Evolutionary conservation across 2,113 vertebrate genomes (phyloP).

Genomic region (Tursiops truncatus): DNA sequence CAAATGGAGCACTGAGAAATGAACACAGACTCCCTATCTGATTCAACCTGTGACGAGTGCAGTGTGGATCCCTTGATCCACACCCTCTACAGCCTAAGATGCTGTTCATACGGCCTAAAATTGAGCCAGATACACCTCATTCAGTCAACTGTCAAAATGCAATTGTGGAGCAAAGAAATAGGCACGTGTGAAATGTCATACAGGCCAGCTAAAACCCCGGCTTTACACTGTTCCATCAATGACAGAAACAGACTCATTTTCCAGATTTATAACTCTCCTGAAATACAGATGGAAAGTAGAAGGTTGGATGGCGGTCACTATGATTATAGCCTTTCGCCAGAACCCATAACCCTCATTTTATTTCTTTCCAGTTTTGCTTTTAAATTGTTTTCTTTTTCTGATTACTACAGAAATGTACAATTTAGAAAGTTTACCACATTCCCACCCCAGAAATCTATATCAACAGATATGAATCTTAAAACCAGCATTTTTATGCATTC

Average conservation of each 20-base stretch:
- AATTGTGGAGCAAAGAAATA: not conserved
- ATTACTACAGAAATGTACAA: slow-evolving; percentile 31
- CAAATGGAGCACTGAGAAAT: not conserved
- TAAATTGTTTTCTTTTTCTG: slow-evolving; percentile 24
- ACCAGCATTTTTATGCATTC: not conserved
- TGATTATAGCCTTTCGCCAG: not conserved
- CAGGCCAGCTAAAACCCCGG: not conserved
- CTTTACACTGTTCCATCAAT: not conserved
- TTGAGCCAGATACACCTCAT: not conserved
- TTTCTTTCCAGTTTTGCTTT: not conserved
- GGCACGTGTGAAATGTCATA: not conserved
- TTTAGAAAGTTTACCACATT: not conserved
- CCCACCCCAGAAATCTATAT: slow-evolving; percentile 28
- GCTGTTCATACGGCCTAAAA: not conserved
- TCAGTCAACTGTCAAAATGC: not conserved
- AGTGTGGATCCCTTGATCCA: not conserved
- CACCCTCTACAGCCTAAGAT: not conserved
- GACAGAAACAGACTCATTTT: not conserved
- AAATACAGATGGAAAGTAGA: slow-evolving; percentile 1
- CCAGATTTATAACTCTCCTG: not conserved
- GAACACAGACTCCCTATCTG: not conserved
- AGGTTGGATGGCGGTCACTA: not conserved
- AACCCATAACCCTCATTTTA: not conserved
- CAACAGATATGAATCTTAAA: slow-evolving; percentile 24
- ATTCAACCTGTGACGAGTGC: not conserved